phyloP scores from a whole-genome alignment of 1,140 invertebrate genomes.

The Reticulitermes speratus region DNA sequence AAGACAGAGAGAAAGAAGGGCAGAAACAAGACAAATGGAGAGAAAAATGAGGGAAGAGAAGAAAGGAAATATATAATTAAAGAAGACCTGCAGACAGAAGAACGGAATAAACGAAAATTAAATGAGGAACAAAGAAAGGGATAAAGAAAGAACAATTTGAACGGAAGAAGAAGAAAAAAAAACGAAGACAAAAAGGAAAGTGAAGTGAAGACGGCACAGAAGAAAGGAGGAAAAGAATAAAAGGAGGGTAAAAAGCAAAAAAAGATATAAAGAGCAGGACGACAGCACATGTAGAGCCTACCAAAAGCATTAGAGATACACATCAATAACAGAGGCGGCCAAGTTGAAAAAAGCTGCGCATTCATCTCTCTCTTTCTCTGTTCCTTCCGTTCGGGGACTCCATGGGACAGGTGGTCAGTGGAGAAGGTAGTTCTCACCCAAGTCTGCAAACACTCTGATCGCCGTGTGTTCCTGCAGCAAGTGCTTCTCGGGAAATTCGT shows the following conservation, averaged over 20 bases:
- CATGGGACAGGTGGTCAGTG: too few relatives aligned
- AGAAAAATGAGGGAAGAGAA: not conserved
- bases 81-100: not conserved
- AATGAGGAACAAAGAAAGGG: not conserved
- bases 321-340: too few relatives aligned
- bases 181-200: not conserved
- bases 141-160: not conserved
- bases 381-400: too few relatives aligned
- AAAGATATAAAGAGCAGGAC: not conserved
- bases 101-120: not conserved
- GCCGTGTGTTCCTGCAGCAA: too few relatives aligned
- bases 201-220: not conserved
- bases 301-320: too few relatives aligned
- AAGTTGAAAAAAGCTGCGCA: too few relatives aligned
- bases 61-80: not conserved
- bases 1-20: not conserved
- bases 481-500: too few relatives aligned
- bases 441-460: too few relatives aligned
- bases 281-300: too few relatives aligned
- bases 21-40: not conserved
- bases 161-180: not conserved
- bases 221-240: not conserved
- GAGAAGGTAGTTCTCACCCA: too few relatives aligned
- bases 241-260: not conserved
- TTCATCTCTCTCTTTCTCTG: too few relatives aligned